Conservation (phyloP, 2,113 vertebrate genomes). For the Cyanoderma ruficeps region DNA sequence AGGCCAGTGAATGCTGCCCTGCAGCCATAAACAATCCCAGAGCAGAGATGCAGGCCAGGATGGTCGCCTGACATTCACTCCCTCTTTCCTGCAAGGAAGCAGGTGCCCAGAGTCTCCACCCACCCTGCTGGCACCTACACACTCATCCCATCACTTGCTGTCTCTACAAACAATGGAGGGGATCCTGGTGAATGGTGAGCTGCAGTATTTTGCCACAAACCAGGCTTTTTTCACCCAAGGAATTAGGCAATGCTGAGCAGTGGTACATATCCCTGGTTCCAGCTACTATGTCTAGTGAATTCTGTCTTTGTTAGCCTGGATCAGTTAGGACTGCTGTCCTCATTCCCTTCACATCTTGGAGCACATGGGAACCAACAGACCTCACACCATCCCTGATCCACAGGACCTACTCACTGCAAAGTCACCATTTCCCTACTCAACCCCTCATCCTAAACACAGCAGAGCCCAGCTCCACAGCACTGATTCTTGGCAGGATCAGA, state of each 20-base stretch:
- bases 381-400: neutral
- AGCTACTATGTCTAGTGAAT: neutral
- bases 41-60: neutral
- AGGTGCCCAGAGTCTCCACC: neutral
- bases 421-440: neutral
- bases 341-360: fast-evolving
- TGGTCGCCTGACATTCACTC: neutral
- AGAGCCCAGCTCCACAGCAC: neutral
- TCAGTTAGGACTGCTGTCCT: neutral
- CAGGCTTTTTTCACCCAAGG: neutral
- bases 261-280: neutral
- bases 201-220: neutral
- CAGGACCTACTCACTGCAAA: neutral
- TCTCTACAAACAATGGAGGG: neutral
- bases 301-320: neutral
- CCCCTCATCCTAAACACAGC: neutral
- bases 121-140: neutral
- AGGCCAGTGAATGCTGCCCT: neutral
- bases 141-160: neutral
- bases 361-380: neutral
- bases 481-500: neutral
- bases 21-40: neutral
- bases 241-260: neutral
- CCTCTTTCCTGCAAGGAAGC: neutral
- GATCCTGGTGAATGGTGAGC: neutral